A percentile compares a stretch with the other conserved stretches of the same genome.
phyloP scores from a whole-genome alignment of 2,888 invertebrate genomes.

The Cristatella mucedo region DNA sequence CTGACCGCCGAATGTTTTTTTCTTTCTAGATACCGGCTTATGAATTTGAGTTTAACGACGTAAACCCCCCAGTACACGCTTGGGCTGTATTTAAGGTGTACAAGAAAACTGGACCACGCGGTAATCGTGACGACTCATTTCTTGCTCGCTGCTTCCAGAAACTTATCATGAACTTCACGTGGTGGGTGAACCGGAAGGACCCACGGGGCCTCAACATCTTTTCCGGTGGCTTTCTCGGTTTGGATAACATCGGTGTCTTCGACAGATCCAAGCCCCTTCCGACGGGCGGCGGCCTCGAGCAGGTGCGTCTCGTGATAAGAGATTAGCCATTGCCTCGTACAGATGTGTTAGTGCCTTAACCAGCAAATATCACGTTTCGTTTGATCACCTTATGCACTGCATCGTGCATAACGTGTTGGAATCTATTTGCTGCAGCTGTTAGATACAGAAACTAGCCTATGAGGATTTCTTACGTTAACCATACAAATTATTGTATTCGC shows the following conservation, averaged over 20 bases:
- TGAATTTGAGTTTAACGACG: constrained; percentile 37
- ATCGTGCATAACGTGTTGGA: no score
- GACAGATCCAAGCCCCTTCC: constrained; percentile 26
- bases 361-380: no score
- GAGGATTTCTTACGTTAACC: no score
- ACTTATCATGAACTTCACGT: constrained; percentile 34
- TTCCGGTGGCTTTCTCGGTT: constrained; percentile 32
- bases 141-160: constrained; percentile 34
- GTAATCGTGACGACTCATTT: constrained; percentile 25
- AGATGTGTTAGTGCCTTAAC: no score
- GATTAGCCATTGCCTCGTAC: no score
- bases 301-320: no score
- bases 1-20: not conserved
- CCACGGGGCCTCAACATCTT: constrained; percentile 32
- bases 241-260: constrained; percentile 34
- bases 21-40: constrained; percentile 31
- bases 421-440: no score
- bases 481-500: no score
- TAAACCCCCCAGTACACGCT: constrained; percentile 38
- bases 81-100: constrained; percentile 31
- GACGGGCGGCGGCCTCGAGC: constrained; percentile 20
- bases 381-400: no score
- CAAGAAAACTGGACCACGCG: constrained; percentile 19
- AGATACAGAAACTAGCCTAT: no score
- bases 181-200: constrained; percentile 22